phyloP scores from a whole-genome alignment of 2,888 invertebrate genomes.

The Drosophila sordidula region DNA sequence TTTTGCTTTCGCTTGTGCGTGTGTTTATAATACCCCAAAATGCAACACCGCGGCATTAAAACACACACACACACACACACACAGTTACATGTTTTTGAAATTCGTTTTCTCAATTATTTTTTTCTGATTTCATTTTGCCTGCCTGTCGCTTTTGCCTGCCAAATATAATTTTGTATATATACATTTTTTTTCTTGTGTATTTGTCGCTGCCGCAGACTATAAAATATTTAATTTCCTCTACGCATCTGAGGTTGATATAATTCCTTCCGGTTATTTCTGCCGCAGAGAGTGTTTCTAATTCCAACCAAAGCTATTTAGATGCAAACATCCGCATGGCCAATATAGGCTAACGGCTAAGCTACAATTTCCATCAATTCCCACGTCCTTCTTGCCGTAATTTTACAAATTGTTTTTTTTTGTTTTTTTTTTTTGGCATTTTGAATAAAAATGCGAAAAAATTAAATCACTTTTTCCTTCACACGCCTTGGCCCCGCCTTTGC shows the following conservation, averaged over 20 bases:
- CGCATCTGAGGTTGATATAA: conserved; percentile 67
- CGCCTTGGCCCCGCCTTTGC: conserved; percentile 2
- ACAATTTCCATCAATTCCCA: conserved; percentile 37
- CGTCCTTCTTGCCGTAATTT: not conserved
- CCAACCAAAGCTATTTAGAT: conserved; percentile 61
- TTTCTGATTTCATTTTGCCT: conserved; percentile 57
- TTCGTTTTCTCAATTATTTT: conserved; percentile 54
- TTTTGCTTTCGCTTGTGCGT: conserved; percentile 27
- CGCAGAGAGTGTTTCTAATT: conserved; percentile 69
- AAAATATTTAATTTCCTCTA: conserved; percentile 80
- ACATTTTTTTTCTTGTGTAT: conserved; percentile 40
- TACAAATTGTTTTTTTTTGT: conserved; percentile 36
- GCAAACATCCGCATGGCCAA: conserved; percentile 51
- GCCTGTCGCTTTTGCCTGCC: conserved; percentile 18
- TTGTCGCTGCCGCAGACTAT: conserved; percentile 66
- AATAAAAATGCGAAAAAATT: conserved; percentile 29
- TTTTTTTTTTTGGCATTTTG: conserved; percentile 38
- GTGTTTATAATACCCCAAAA: conserved; percentile 57
- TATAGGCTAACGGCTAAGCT: conserved; percentile 8
- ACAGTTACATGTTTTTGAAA: conserved; percentile 16
- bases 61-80: conserved; percentile 18
- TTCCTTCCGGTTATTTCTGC: conserved; percentile 78
- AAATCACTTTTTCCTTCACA: conserved; percentile 56
- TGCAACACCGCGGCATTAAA: conserved; percentile 66
- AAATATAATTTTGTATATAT: conserved; percentile 70